A percentile compares a stretch with the other conserved stretches of the same genome.
Evolutionary conservation across 2,888 invertebrate genomes (phyloP).

Genomic region (Agonopterix heracliana): DNA sequence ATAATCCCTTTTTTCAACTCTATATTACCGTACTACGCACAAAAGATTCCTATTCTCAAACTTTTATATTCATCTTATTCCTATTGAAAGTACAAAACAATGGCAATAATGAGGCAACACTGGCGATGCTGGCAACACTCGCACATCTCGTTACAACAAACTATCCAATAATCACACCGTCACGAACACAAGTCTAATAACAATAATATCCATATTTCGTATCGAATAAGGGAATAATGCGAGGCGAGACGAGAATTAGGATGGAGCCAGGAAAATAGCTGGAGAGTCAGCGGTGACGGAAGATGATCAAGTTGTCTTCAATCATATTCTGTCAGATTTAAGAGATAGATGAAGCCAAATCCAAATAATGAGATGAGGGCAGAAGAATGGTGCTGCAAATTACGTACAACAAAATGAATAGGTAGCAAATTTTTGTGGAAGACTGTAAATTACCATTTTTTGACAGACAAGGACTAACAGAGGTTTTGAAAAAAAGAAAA

Average conservation of each 20-base stretch:
- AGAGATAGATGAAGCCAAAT: background rate
- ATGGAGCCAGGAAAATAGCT: constrained; percentile 38
- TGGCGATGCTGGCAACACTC: background rate
- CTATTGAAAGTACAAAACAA: too few relatives aligned
- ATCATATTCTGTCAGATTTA: too few relatives aligned
- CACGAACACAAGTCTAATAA: constrained; percentile 60
- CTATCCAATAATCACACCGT: constrained; percentile 39
- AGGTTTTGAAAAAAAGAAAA: too few relatives aligned
- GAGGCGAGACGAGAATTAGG: constrained; percentile 50
- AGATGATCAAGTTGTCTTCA: background rate
- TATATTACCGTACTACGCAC: too few relatives aligned
- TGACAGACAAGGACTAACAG: too few relatives aligned
- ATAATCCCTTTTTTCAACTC: too few relatives aligned
- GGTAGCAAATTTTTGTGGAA: too few relatives aligned
- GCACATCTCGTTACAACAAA: constrained; percentile 33
- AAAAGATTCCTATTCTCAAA: too few relatives aligned
- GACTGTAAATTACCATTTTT: too few relatives aligned
- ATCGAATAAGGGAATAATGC: constrained; percentile 65
- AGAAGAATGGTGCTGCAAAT: background rate
- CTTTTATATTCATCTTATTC: too few relatives aligned
- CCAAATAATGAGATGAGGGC: background rate
- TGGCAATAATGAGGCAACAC: constrained; percentile 7
- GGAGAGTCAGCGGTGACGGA: background rate
- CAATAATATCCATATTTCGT: constrained; percentile 72
- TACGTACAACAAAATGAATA: too few relatives aligned